Evolutionary conservation across 2,113 vertebrate species (phyloP), one percentile per base, ranked within the genome.

Genomic region (Peromyscus polionotus): DNA sequence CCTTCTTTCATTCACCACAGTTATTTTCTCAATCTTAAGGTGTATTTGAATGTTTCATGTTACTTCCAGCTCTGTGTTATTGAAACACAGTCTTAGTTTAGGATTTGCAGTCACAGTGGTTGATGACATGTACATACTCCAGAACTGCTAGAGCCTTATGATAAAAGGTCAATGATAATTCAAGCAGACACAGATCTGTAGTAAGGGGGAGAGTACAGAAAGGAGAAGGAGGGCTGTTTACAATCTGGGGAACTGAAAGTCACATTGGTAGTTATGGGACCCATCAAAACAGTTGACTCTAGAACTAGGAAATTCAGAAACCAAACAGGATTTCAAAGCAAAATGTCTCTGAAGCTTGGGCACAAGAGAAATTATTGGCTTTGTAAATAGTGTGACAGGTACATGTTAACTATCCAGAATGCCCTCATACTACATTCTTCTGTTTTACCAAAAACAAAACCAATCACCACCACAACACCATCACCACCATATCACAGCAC

Each of bases 221-320:
- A 2, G 12, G 13, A 70, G 0, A 12, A 77, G 26, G 2, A 42
- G 8, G 14, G 0, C 13, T 4, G 22, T 84, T 63, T 42, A 7
- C 75, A 26, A 95, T 7, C 28, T 86, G 6, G 12, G 59, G 86
- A 91, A 5, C 8, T 36, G 48, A 67, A 33, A 10, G 36, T 45
- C 33, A 61, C 42, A 39, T 7, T 13, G 63, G 1, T n/a, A 12
- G 19, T 10, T 48, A 54, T 28, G n/a, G 72, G 4, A 81, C 28
- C 3, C n/a, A 31, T 76, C 2, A 0, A 94, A 83, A 42, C 54
- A 81, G 10, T 14, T 42, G 31, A 86, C 14, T 87, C 57, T 48
- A 51, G 12, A 84, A 84, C 3, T 65, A 4, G 2, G 57, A 61
- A 68, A 31, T 0, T 39, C 51, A 51, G 17, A 90, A 26, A 83